A percentile compares a stretch with the other conserved stretches of the same genome.
These are phyloP conservation scores for Pandemis cinnamomeana DNA, from an alignment of 2,888 invertebrate genomes.

Conservation along the genomic window DNA sequence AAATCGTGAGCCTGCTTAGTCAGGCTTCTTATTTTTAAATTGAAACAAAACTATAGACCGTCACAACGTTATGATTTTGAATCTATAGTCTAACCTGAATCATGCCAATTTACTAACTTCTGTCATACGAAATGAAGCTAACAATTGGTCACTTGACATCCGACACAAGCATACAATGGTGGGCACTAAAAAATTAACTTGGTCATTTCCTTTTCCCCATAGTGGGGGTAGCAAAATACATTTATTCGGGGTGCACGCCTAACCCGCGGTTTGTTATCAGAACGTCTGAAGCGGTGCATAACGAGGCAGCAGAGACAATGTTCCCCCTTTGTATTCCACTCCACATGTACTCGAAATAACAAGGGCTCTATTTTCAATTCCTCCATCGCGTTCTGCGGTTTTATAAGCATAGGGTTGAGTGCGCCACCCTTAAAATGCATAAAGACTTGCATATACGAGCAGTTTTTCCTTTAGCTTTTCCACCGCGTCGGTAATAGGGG, in stretches of 20 bases:
- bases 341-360: constrained; percentile 81
- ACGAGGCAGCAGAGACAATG: constrained; percentile 78
- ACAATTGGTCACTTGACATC: background rate
- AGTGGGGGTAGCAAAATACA: constrained; percentile 48
- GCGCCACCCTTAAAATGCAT: constrained; percentile 66
- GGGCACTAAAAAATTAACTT: constrained; percentile 32
- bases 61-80: no score
- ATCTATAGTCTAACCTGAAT: background rate
- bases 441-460: constrained; percentile 67
- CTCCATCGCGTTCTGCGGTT: constrained; percentile 68
- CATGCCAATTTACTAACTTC: background rate
- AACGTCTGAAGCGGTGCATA: constrained; percentile 75
- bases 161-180: constrained; percentile 2
- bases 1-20: background rate
- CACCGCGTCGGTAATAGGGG: constrained; percentile 51
- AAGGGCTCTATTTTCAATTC: constrained; percentile 83
- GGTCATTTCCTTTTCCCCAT: constrained; percentile 20
- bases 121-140: background rate
- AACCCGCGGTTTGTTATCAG: constrained; percentile 77
- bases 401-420: constrained; percentile 59
- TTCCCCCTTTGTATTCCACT: constrained; percentile 79
- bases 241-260: constrained; percentile 52
- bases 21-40: no score
- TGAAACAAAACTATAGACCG: no score
- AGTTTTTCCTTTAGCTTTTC: constrained; percentile 58